These are phyloP conservation scores for Hormaphis cornu DNA, from an alignment of 1,140 invertebrate species.

Conservation along the genomic window DNA sequence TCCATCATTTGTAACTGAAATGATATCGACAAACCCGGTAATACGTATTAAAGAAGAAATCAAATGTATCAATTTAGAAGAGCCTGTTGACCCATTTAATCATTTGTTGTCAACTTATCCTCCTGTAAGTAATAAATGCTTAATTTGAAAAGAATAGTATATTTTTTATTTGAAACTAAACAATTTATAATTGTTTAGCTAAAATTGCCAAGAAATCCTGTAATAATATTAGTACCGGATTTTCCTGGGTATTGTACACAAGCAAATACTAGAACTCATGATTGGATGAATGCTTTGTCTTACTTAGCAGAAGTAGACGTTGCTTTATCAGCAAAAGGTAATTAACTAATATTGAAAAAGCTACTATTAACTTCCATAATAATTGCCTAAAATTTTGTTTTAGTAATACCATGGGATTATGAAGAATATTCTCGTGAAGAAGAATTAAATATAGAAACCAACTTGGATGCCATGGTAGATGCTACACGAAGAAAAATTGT, in stretches of 20 bases:
- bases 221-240: slow-evolving; percentile 22
- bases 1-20: slow-evolving; percentile 14
- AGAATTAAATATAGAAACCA: slow-evolving; percentile 18
- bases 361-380: no score
- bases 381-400: not conserved
- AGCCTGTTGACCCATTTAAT: slow-evolving; percentile 21
- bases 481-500: slow-evolving; percentile 25
- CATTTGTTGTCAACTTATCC: slow-evolving; percentile 17
- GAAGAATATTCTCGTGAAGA: slow-evolving; percentile 15
- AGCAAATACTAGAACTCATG: slow-evolving; percentile 13
- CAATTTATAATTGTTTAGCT: slow-evolving; percentile 15
- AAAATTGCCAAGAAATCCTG: slow-evolving; percentile 26
- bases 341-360: not conserved
- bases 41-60: slow-evolving; percentile 17
- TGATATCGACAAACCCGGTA: not conserved
- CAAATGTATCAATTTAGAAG: slow-evolving; percentile 5
- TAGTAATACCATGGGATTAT: slow-evolving; percentile 25
- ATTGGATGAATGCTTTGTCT: slow-evolving; percentile 25
- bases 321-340: slow-evolving; percentile 18
- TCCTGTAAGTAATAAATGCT: not conserved
- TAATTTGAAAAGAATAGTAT: not conserved
- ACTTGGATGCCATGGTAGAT: slow-evolving; percentile 25
- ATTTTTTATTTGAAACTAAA: no score
- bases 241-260: slow-evolving; percentile 26
- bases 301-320: slow-evolving; percentile 20